Base-by-base conservation (phyloP, 2,888 invertebrate genomes). In the Polyploca ridens region DNA sequence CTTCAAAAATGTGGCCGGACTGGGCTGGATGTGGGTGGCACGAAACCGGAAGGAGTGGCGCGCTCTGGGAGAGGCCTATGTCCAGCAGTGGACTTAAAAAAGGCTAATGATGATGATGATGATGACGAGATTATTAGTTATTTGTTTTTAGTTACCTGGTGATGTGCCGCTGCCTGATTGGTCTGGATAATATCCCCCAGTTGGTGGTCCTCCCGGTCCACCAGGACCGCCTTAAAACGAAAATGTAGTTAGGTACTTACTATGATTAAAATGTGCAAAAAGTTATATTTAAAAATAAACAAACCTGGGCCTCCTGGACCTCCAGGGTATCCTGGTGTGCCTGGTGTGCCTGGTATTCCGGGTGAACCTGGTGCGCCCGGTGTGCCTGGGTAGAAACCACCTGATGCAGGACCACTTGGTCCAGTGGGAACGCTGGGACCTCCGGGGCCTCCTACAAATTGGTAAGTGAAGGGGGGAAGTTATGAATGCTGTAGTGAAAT, bases 291-390 rank as follows among this genome's bases (percentile, higher is more conserved):
- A 3, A 19, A 19, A n/a, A 46, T 46, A 46, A 46, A n/a, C 5
- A n/a, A 4, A 54, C 72, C 69, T 38, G 76, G 76, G 19, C 75
- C 70, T 57, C 81, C 79, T 49, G 84, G 85, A 62, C 75, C 76
- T 14, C 85, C 85, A 49, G 81, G 81, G 6, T 72, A 63, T 0
- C 81, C 83, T 66, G 83, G 85, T 1, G 66, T 65, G 3, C 81
- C 77, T 5, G 73, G 74, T 2, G 69, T 63, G 33, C 87, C 91
- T 58, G 87, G 82, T 7, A 66, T 67, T 58, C 86, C 89, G 13
- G 86, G 83, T 3, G 75, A 74, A 13, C 85, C 86, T 14, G 75
- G 73, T 27, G 68, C 60, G 38, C 79, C 81, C 33, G 88, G 77
- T 16, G 49, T 63, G 5, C 81, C 78, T 44, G 82, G 72, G 64